These are phyloP conservation scores for Lucilia cuprina DNA, from an alignment of 1,140 invertebrate species.

Conservation along the genomic window DNA sequence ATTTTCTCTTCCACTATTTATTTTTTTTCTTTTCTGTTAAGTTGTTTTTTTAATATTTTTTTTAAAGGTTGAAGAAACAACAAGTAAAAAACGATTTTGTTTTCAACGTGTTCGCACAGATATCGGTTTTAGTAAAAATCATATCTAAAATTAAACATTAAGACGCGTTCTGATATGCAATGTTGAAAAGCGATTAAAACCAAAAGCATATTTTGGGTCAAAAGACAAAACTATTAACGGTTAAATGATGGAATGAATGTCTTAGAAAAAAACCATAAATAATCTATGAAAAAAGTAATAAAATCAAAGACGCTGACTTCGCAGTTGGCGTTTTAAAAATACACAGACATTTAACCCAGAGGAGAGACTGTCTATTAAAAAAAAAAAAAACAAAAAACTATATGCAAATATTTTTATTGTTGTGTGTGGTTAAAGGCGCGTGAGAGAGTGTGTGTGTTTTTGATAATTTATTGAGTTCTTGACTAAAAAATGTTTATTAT, in stretches of 20 bases:
- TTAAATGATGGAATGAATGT: too few relatives aligned
- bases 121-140: not conserved
- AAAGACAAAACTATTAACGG: too few relatives aligned
- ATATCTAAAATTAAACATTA: constrained; percentile 24
- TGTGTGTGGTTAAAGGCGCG: too few relatives aligned
- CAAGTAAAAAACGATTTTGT: not conserved
- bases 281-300: too few relatives aligned
- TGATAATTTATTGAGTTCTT: not conserved
- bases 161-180: not conserved
- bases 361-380: too few relatives aligned
- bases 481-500: not conserved
- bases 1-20: constrained; percentile 2
- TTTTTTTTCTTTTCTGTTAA: constrained; percentile 23
- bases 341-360: too few relatives aligned
- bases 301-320: too few relatives aligned
- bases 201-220: not conserved
- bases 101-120: not conserved
- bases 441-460: not conserved
- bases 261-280: too few relatives aligned
- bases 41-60: not conserved
- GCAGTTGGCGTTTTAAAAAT: too few relatives aligned
- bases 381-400: too few relatives aligned
- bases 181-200: not conserved
- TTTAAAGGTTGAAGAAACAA: not conserved
- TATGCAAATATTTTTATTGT: not conserved